A percentile compares a stretch with the other conserved stretches of the same genome.
These are phyloP conservation scores for Mohoua ochrocephala DNA, from an alignment of 2,113 vertebrate species.

Conservation along the genomic window DNA sequence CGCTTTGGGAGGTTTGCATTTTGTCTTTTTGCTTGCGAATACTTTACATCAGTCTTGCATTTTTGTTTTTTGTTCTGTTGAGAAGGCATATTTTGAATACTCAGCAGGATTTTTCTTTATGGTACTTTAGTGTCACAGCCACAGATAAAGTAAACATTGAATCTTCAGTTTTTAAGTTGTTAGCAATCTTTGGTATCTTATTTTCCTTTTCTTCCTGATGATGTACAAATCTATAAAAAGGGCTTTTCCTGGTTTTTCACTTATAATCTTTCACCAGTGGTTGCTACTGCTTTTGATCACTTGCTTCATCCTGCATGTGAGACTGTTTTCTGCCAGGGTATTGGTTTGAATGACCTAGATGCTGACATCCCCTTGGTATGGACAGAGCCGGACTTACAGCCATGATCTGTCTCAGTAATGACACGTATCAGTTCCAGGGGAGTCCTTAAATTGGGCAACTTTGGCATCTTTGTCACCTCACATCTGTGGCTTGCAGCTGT, in stretches of 20 bases:
- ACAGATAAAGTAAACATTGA: not conserved
- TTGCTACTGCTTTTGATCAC: not conserved
- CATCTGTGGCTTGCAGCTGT: not conserved
- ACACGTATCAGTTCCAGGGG: fast-evolving
- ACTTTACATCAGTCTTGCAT: not conserved
- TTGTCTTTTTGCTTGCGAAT: not conserved
- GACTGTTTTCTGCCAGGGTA: not conserved
- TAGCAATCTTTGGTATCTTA: not conserved
- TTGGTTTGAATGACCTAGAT: not conserved
- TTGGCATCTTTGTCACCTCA: not conserved
- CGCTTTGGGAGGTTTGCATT: not conserved
- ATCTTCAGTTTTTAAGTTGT: not conserved
- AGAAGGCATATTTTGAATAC: not conserved
- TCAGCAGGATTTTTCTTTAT: not conserved
- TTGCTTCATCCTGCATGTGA: not conserved
- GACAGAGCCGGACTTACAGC: not conserved
- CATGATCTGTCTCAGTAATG: not conserved
- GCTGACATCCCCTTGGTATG: not conserved
- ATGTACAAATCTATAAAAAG: not conserved
- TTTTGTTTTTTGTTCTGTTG: not conserved
- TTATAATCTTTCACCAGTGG: not conserved
- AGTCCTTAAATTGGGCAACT: not conserved
- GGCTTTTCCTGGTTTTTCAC: not conserved
- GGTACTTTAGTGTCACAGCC: not conserved
- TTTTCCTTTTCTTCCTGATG: not conserved